These are phyloP conservation scores for Heteromormyrus szaboi DNA, from an alignment of 2,797 vertebrate genomes.

Conservation along the genomic window DNA sequence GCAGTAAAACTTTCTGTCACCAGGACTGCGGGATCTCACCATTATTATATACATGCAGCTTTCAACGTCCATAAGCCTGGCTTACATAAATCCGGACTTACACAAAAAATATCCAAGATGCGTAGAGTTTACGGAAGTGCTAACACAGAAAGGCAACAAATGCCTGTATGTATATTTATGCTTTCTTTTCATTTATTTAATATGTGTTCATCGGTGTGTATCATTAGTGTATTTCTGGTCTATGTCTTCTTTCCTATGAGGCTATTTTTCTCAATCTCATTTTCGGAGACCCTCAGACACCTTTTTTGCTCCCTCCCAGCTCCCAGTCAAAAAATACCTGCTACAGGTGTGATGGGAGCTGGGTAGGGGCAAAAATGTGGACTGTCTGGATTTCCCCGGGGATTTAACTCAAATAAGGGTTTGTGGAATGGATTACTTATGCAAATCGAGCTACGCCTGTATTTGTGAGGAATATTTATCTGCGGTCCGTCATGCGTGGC, in stretches of 20 bases:
- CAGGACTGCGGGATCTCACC: background rate
- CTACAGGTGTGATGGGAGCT: background rate
- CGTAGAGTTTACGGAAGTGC: background rate
- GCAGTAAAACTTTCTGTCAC: background rate
- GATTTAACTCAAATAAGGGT: background rate
- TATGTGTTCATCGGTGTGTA: background rate
- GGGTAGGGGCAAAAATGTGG: background rate
- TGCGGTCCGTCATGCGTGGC: background rate
- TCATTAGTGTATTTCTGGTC: background rate
- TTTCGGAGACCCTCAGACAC: background rate
- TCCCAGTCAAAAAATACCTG: background rate
- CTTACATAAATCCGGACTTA: background rate
- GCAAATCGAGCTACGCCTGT: background rate
- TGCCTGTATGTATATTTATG: background rate
- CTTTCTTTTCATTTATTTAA: background rate
- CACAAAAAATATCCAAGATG: background rate
- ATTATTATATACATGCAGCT: background rate
- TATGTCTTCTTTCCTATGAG: background rate
- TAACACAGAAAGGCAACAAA: background rate
- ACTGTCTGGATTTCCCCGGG: background rate
- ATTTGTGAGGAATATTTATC: background rate
- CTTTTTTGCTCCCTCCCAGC: background rate
- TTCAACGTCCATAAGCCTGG: background rate
- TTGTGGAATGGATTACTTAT: background rate
- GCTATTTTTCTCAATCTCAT: background rate